phyloP scores from a whole-genome alignment of 2,113 vertebrate species.

The Alethe castanea region DNA sequence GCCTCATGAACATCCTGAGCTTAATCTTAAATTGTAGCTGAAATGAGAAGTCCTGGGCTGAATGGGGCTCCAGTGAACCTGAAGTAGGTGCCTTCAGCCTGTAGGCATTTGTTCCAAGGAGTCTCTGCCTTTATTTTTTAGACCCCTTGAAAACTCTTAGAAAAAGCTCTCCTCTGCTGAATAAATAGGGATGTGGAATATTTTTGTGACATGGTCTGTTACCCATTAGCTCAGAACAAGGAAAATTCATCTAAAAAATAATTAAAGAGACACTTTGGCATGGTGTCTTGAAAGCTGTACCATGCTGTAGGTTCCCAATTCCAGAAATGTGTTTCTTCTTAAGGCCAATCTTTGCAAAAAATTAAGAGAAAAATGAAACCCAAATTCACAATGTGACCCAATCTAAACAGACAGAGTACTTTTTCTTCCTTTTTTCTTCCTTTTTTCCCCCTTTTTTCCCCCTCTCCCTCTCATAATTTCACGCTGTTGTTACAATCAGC shows the following conservation, averaged over 20 bases:
- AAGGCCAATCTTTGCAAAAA: conserved; percentile 47
- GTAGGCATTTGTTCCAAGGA: not conserved
- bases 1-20: not conserved
- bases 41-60: not conserved
- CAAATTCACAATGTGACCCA: conserved; percentile 34
- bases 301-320: conserved; percentile 18
- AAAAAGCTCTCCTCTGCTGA: not conserved
- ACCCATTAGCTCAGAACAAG: conserved; percentile 58
- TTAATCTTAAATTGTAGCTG: not conserved
- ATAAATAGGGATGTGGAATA: conserved; percentile 26
- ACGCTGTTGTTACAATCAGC: conserved; percentile 10
- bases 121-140: not conserved
- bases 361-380: conserved; percentile 49
- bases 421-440: not conserved
- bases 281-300: conserved; percentile 22
- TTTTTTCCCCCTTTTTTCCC: fast-evolving
- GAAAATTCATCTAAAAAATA: conserved; percentile 62
- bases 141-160: not conserved
- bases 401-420: conserved; percentile 37
- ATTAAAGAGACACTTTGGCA: conserved; percentile 57
- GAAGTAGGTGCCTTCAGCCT: not conserved
- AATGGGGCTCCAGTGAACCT: not conserved
- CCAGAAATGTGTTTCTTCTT: conserved; percentile 61
- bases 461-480: not conserved
- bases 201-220: conserved; percentile 45